A percentile compares a stretch with the other conserved stretches of the same genome.
Evolutionary conservation across 1,140 invertebrate genomes (phyloP).

Genomic region (Penaeus japonicus): DNA sequence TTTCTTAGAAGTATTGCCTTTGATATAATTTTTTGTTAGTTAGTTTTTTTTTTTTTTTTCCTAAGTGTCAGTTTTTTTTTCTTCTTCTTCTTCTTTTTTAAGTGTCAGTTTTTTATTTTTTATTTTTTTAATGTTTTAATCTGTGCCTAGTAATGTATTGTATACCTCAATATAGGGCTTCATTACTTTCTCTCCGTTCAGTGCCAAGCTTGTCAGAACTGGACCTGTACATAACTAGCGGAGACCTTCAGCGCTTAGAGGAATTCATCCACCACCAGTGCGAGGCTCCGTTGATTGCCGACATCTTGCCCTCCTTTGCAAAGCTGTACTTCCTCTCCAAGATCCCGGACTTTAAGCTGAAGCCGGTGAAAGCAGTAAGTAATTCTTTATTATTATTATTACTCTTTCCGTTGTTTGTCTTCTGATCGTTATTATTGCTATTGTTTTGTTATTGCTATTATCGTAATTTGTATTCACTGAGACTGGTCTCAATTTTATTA

Average conservation of each 20-base stretch:
- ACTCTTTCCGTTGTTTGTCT: background rate
- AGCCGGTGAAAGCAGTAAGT: slow-evolving; percentile 81
- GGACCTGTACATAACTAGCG: slow-evolving; percentile 77
- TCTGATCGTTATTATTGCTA: background rate
- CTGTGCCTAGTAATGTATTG: background rate
- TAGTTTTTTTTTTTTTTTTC: too few relatives aligned
- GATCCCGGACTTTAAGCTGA: slow-evolving; percentile 75
- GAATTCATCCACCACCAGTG: slow-evolving; percentile 92
- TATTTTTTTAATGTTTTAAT: background rate
- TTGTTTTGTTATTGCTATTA: background rate
- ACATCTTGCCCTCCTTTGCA: slow-evolving; percentile 83
- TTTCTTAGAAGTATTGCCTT: too few relatives aligned
- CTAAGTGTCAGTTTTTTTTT: too few relatives aligned
- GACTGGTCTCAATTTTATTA: too few relatives aligned
- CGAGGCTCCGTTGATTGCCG: slow-evolving; percentile 92
- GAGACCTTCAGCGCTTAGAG: slow-evolving; percentile 89
- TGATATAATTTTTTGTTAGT: too few relatives aligned
- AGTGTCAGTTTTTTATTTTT: too few relatives aligned
- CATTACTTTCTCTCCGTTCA: background rate
- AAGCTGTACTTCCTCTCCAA: slow-evolving; percentile 82
- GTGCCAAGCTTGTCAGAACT: slow-evolving; percentile 67
- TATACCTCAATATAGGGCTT: background rate
- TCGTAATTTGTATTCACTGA: too few relatives aligned
- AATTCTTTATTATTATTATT: background rate
- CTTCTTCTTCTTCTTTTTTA: too few relatives aligned